Evolutionary conservation across 2,888 invertebrate genomes (phyloP), one percentile per base, ranked within the genome.

Genomic region (Margaritifera margaritifera): DNA sequence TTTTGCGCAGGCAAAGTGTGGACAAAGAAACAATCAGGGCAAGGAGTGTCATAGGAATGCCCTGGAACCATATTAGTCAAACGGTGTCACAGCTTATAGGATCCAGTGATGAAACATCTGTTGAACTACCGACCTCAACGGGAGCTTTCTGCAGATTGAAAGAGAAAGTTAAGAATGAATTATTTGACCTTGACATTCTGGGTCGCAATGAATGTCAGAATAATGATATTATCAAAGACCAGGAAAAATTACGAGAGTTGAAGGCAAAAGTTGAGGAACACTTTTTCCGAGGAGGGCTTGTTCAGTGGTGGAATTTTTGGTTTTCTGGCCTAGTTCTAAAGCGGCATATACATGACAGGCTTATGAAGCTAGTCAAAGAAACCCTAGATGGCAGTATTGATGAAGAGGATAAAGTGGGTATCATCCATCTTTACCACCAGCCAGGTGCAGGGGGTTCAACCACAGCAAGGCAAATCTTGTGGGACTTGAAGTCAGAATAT

Each of bases 371-470:
- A 20, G 69, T 81, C 19, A 50, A 63, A 56, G 42, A 64, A 52
- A 65, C 74, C 8, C 61, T 79, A 53, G 57, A 72, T 11, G 74
- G 72, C 20, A 55, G 68, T 54, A 68, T 64, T n/a, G 75, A 70
- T 53, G 72, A 81, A 50, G 77, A 78, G n/a, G 62, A 66, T 19
- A 71, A 68, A 53, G 78, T 84, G 15, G 75, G 68, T 22, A 60
- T 71, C 8, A 75, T 84, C 19, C 66, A 64, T 25, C 61, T 84
- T 24, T 71, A 71, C 52, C 83, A 84, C 60, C 83, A 84, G 61
- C 82, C 83, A 25, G 83, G 83, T 4, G 81, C 84, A 11, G 84
- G 84, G 4, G 84, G 81, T 31, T 80, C 82, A 4, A 84, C 84
- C 8, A 71, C 79, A 51, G 80, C 84, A 22, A 79, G 71, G 62